Evolutionary conservation across 2,888 invertebrate genomes (phyloP).

Genomic region (Drosophila histrio): DNA sequence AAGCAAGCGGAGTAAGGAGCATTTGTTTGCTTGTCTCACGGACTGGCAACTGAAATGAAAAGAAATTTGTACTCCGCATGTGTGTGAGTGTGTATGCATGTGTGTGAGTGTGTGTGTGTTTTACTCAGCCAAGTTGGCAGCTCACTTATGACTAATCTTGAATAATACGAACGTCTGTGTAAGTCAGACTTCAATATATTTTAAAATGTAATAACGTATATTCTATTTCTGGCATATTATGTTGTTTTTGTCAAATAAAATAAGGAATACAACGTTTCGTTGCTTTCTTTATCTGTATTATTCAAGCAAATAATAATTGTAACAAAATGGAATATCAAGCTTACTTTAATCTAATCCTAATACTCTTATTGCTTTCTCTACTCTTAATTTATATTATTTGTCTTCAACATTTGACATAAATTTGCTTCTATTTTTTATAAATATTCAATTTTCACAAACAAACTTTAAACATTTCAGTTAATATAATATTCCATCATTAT

Average conservation of each 20-base stretch:
- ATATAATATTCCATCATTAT: constrained; percentile 34
- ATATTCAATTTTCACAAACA: neutral
- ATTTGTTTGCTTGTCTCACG: constrained; percentile 31
- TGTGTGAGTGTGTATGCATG: neutral
- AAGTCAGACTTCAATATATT: neutral
- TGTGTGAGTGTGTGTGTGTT: neutral
- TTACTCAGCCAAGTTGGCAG: constrained; percentile 24
- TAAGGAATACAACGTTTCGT: no score
- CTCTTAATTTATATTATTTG: no score
- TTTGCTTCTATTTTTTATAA: no score
- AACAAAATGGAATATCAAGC: no score
- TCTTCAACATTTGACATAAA: no score
- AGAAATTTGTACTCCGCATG: constrained; percentile 31
- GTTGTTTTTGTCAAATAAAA: no score
- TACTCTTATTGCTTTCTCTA: no score
- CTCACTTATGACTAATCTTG: constrained; percentile 31
- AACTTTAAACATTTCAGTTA: neutral
- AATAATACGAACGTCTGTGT: constrained; percentile 3
- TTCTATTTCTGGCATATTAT: neutral
- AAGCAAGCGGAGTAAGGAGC: neutral
- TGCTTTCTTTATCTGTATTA: no score
- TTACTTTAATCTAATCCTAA: no score
- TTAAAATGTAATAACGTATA: neutral
- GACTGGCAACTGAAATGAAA: constrained; percentile 44
- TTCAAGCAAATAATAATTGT: no score